A percentile compares a stretch with the other conserved stretches of the same genome.
phyloP scores from a whole-genome alignment of 2,888 invertebrate genomes.

The Sinodicranocentrus sp. region DNA sequence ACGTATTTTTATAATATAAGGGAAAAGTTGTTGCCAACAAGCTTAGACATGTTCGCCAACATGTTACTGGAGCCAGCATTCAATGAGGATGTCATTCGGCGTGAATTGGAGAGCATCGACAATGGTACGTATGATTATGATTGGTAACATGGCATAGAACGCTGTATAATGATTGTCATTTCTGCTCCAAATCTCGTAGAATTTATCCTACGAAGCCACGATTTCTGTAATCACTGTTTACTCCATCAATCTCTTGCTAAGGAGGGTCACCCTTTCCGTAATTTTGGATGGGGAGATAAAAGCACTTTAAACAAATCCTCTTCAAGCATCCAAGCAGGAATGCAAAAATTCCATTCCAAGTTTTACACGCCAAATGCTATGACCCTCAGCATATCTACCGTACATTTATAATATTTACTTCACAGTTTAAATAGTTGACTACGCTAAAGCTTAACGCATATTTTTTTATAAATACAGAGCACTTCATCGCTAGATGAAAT shows the following conservation, averaged over 20 bases:
- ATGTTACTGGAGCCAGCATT: not conserved
- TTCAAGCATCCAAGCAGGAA: not conserved
- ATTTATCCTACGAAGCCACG: not conserved
- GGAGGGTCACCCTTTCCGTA: not conserved
- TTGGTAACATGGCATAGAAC: too few species aligned
- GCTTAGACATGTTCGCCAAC: not conserved
- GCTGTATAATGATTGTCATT: too few species aligned
- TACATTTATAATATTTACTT: too few species aligned
- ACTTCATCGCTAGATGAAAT: not conserved
- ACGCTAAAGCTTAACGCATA: too few species aligned
- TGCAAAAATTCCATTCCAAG: not conserved
- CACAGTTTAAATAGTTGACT: too few species aligned
- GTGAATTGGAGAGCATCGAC: not conserved
- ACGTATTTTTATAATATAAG: not conserved
- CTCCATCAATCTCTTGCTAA: not conserved
- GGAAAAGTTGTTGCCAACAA: not conserved
- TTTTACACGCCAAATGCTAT: not conserved
- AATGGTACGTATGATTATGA: not conserved
- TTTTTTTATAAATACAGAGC: too few species aligned
- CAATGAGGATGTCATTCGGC: not conserved
- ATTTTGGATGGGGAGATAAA: not conserved
- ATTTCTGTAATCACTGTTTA: not conserved
- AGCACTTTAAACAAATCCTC: conserved; percentile 1
- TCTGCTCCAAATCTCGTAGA: too few species aligned
- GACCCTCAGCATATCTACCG: too few species aligned